A percentile compares a stretch with the other conserved stretches of the same genome.
Evolutionary conservation across 2,888 invertebrate species (phyloP).

Genomic region (Chrysomela aeneicollis): DNA sequence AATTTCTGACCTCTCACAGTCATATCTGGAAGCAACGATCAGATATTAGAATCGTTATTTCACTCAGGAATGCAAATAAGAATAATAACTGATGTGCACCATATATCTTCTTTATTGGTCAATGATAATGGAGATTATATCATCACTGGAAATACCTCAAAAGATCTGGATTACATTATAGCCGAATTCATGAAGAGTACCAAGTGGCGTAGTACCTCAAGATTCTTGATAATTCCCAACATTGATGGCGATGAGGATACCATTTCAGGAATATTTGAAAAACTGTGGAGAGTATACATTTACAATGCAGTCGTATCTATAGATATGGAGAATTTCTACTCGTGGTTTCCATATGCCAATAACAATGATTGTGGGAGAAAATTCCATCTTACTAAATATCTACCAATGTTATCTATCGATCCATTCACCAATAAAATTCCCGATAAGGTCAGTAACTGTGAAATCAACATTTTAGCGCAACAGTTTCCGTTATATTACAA

Average conservation of each 20-base stretch:
- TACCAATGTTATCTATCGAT: background rate
- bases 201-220: background rate
- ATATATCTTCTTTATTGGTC: background rate
- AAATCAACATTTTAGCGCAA: background rate
- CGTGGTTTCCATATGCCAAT: conserved; percentile 6
- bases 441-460: background rate
- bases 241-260: background rate
- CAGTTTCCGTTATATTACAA: background rate
- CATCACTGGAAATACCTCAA: background rate
- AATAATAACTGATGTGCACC: background rate
- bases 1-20: background rate
- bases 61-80: background rate
- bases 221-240: conserved; percentile 6
- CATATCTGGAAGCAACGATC: background rate
- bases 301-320: conserved; percentile 3
- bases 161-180: background rate
- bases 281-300: conserved; percentile 2
- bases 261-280: background rate
- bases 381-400: background rate
- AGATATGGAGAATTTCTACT: background rate
- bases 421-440: conserved; percentile 1
- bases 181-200: background rate
- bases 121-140: conserved; percentile 4
- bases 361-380: conserved; percentile 10
- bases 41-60: background rate